Percentiles rank a stretch among this genome's conserved stretches.
These are phyloP conservation scores for Drosophila atroscutellata DNA, from an alignment of 2,888 invertebrate genomes.

Conservation along the genomic window DNA sequence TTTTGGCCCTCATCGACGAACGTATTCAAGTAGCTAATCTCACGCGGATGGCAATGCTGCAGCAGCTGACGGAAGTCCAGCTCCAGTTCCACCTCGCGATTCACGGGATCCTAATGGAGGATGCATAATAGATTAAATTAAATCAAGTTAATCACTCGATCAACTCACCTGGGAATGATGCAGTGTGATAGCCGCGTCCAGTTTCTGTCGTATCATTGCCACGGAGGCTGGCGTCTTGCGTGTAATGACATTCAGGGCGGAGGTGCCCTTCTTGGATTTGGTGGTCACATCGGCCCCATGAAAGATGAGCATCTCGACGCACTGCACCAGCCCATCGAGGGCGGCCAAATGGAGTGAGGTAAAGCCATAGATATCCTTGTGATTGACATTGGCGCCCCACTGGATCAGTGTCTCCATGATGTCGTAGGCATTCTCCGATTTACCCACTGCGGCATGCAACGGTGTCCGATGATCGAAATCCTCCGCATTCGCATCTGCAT, in stretches of 20 bases:
- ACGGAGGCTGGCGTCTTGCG: slow-evolving; percentile 94
- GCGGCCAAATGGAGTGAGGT: slow-evolving; percentile 94
- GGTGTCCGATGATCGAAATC: slow-evolving; percentile 93
- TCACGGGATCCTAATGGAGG: slow-evolving; percentile 87
- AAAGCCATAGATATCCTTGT: slow-evolving; percentile 93
- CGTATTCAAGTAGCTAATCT: slow-evolving; percentile 94
- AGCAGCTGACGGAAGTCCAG: slow-evolving; percentile 93
- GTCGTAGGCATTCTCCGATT: slow-evolving; percentile 92
- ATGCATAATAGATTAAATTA: background rate
- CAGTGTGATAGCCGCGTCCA: slow-evolving; percentile 92
- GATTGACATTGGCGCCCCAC: slow-evolving; percentile 93
- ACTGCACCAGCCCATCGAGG: slow-evolving; percentile 92
- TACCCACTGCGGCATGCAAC: slow-evolving; percentile 93
- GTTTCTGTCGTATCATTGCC: slow-evolving; percentile 92
- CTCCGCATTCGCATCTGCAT: slow-evolving; percentile 91
- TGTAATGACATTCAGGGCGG: slow-evolving; percentile 93
- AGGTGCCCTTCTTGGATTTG: slow-evolving; percentile 93
- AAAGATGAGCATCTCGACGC: slow-evolving; percentile 93
- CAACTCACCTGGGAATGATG: slow-evolving; percentile 88
- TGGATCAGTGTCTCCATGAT: slow-evolving; percentile 91
- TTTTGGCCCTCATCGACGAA: slow-evolving; percentile 96
- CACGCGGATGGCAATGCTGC: slow-evolving; percentile 93
- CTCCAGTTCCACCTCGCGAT: slow-evolving; percentile 92
- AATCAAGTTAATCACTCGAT: background rate
- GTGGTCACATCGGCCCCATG: slow-evolving; percentile 96